Evolutionary conservation across 2,888 invertebrate species (phyloP), one percentile per base, ranked within the genome.

Genomic region (Sinohyriopsis cumingii): DNA sequence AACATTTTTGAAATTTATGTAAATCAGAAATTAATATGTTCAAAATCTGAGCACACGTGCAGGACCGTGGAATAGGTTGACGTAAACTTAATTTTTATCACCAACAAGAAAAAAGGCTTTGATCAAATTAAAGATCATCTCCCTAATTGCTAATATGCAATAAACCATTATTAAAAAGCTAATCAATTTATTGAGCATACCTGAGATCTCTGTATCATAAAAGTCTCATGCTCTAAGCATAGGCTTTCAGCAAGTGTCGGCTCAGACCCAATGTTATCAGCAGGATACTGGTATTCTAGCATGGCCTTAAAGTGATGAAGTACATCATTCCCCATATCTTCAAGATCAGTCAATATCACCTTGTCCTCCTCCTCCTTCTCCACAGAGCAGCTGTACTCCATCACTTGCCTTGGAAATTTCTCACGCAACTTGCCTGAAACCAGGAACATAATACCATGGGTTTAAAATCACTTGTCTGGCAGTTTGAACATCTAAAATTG

Each of bases 181-280:
- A 59, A 1, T 59, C 6, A 61, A 24, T 24, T 15, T 45, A 15
- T 25, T 60, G 20, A 60, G 55, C 63, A 53, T 67, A 82, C 82
- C 78, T 77, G 73, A 33, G 81, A 80, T 33, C 82, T 62, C 67
- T 80, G 81, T 24, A 73, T 45, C 76, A 82, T 78, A 71, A 82
- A 82, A n/a, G 76, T 78, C 61, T 80, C 77, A 56, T 82, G 82
- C 53, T 81, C 75, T 20, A 69, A 61, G 18, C 57, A 55, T 20
- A 75, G 68, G 18, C 72, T 67, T 45, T 82, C 82, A 33, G 60
- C 68, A 53, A 68, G 59, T 7, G 68, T 67, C 59, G 77, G 71
- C 25, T 74, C 71, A 55, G 71, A 61, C 18, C 75, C 76, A 18
- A 75, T 60, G 55, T 69, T 66, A 28, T 73, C 71, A 5, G 66